A percentile compares a stretch with the other conserved stretches of the same genome.
Conservation (phyloP, 37 sponge, comb jelly and placozoan species). For the Chondrosia reniformis region DNA sequence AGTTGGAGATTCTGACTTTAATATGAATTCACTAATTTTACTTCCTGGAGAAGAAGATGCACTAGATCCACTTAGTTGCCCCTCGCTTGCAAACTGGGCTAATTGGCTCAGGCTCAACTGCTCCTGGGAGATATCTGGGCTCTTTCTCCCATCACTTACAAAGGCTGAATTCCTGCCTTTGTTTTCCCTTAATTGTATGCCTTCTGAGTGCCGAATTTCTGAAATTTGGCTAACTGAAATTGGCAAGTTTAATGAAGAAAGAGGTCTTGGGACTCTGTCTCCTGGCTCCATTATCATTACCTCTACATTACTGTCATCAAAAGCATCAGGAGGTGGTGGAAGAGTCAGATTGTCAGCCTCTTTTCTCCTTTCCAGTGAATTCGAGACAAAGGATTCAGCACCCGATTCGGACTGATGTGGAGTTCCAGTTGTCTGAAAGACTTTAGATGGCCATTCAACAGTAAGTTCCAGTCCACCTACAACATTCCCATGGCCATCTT, state of each 20-base stretch:
- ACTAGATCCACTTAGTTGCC: not conserved
- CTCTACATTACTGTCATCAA: too few species aligned
- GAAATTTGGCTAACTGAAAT: not conserved
- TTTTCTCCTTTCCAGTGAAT: not conserved
- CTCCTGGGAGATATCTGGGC: constrained; percentile 8
- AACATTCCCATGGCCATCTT: too few species aligned
- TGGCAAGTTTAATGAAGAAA: too few species aligned
- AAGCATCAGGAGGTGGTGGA: not conserved
- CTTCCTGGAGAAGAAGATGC: constrained; percentile 16
- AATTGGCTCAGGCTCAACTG: not conserved
- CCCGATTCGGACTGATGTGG: not conserved
- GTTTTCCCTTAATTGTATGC: too few species aligned
- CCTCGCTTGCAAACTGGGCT: not conserved
- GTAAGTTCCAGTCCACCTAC: too few species aligned
- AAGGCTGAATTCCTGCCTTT: too few species aligned
- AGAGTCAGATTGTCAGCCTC: not conserved
- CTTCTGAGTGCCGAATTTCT: not conserved
- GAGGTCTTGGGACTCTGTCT: too few species aligned
- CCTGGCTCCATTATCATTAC: too few species aligned
- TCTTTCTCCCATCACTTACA: not conserved
- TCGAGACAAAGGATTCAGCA: not conserved
- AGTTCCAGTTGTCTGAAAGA: not conserved
- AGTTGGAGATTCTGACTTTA: not conserved
- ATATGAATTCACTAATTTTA: constrained; percentile 12
- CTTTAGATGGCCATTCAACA: not conserved